Evolutionary conservation across 2,888 invertebrate species (phyloP), one percentile per base, ranked within the genome.

Genomic region (Chrysina gloriosa): DNA sequence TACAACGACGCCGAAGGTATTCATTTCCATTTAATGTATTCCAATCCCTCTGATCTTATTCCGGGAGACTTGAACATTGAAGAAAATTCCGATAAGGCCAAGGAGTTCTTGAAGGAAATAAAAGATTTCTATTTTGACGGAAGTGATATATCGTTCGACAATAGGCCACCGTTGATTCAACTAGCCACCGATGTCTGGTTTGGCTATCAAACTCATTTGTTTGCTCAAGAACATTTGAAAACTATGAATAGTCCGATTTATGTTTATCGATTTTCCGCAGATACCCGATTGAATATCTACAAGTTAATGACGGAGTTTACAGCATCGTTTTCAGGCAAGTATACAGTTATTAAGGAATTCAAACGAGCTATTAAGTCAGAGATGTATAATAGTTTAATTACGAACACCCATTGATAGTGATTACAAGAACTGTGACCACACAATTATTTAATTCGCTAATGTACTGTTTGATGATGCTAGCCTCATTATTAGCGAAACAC

Each of bases 1-100:
- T 70, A 72, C 36, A 72, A 70, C 31, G 69, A 70, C 45, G 71
- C 68, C 3, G 72, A 73, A 21, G 64, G 69, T 2, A 65, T 73
- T 1, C 52, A 7, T 3, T 42, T 42, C 6, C 42, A 42, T 42
- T 36, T 36, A 1, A 7, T 36, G 36, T 36, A 36, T 29, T 9
- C 31, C 11, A 42, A 63, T n/a, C 23, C 63, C 1, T 63, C 54
- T 27, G 7, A 25, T 25, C 34, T 73, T 3, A 67, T 71, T 11
- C 73, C 71, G 3, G 23, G 31, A 9, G 73, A 73, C 42, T 27
- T 73, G 7, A 36, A 68, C 7, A 19, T 72, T 2, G 47, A 45
- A 56, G 34, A 31, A 19, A 45, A 69, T 47, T 69, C 63, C 3
- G 63, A 63, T 23, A 21, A 58, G 7, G 39, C 31, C 3, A 11